phyloP scores from a whole-genome alignment of 2,113 vertebrate genomes.

The Apodemus sylvaticus region DNA sequence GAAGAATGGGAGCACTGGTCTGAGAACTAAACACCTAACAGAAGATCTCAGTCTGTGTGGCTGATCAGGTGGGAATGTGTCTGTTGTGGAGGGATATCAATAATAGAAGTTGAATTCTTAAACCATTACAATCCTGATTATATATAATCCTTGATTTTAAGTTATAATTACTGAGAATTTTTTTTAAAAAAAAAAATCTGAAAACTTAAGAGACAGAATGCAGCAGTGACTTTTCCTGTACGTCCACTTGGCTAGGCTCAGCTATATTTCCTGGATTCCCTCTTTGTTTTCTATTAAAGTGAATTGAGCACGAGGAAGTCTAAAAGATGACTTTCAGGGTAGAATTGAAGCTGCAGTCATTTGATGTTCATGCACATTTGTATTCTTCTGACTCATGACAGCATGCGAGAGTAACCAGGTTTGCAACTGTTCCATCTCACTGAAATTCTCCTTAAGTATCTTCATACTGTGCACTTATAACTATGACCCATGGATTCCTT shows the following conservation, averaged over 20 bases:
- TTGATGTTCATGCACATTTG: neutral
- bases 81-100: neutral
- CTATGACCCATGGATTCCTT: neutral
- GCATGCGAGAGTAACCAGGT: neutral
- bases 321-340: neutral
- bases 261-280: neutral
- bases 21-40: neutral
- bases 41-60: neutral
- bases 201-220: neutral
- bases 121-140: neutral
- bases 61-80: accelerated
- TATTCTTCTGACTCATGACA: neutral
- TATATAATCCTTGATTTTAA: neutral
- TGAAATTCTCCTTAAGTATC: neutral
- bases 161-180: neutral
- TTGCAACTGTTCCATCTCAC: neutral
- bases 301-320: neutral
- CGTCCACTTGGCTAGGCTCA: neutral
- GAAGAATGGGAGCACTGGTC: neutral
- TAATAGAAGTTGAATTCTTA: neutral
- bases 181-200: neutral
- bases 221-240: neutral
- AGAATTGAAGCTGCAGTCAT: neutral
- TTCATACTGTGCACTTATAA: neutral
- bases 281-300: neutral